Percentiles rank a stretch among this genome's conserved stretches.
Evolutionary conservation across 2,888 invertebrate genomes (phyloP).

Genomic region (Lepidochrysops patricia): DNA sequence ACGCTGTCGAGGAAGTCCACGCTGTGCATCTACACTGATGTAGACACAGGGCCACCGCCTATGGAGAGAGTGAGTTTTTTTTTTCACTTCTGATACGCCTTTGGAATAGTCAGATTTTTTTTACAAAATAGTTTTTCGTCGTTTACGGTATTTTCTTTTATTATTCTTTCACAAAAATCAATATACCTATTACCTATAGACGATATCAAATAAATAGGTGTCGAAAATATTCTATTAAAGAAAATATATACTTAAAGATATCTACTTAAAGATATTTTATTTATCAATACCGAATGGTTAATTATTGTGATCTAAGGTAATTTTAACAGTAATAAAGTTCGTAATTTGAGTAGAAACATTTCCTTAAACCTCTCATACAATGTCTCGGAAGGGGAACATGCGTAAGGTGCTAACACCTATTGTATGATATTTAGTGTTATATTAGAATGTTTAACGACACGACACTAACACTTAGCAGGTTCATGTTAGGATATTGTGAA

Average conservation of each 20-base stretch:
- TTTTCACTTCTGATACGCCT: too few relatives aligned
- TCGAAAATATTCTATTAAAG: too few relatives aligned
- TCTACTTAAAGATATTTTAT: too few relatives aligned
- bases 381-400: not conserved
- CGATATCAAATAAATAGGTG: too few relatives aligned
- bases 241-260: too few relatives aligned
- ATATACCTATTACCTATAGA: too few relatives aligned
- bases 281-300: too few relatives aligned
- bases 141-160: not conserved
- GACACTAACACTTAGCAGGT: not conserved
- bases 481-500: not conserved
- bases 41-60: slow-evolving; percentile 57
- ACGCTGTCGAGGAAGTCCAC: slow-evolving; percentile 78
- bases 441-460: not conserved
- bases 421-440: not conserved
- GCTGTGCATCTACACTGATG: slow-evolving; percentile 78
- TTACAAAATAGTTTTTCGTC: too few relatives aligned
- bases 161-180: not conserved
- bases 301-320: not conserved
- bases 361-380: not conserved
- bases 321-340: not conserved
- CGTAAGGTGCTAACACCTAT: not conserved
- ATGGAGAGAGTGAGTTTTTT: slow-evolving; percentile 70
- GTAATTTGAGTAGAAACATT: not conserved
- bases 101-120: too few relatives aligned